These are phyloP conservation scores for Bugulina stolonifera DNA, from an alignment of 2,888 invertebrate genomes.

Conservation along the genomic window DNA sequence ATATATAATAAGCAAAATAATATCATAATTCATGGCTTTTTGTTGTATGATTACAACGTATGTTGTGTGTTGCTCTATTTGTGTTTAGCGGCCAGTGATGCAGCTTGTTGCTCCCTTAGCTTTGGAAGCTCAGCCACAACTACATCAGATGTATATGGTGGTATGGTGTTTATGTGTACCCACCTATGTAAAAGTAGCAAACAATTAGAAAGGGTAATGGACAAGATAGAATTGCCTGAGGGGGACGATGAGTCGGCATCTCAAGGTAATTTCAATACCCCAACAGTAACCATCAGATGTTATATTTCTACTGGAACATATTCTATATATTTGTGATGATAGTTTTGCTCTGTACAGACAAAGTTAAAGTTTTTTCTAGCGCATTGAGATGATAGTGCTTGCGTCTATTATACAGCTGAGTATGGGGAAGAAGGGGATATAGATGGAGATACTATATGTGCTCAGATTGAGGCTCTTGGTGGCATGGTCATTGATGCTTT, in stretches of 20 bases:
- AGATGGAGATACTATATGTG: slow-evolving; percentile 59
- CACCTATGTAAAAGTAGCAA: not conserved
- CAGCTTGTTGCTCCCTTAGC: not conserved
- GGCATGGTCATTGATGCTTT: slow-evolving; percentile 59
- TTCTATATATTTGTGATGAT: too few species aligned
- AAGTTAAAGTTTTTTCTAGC: too few species aligned
- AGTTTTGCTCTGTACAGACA: too few species aligned
- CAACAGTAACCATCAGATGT: too few species aligned
- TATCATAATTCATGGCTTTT: not conserved
- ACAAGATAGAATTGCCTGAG: not conserved
- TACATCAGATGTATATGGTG: not conserved
- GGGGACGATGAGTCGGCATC: not conserved
- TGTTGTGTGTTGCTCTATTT: not conserved
- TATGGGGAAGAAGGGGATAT: slow-evolving; percentile 47
- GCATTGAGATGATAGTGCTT: too few species aligned
- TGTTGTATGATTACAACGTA: not conserved
- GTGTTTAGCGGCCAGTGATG: not conserved
- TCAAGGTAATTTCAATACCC: not conserved
- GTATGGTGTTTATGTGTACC: slow-evolving; percentile 1
- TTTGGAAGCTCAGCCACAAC: not conserved
- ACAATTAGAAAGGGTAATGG: not conserved
- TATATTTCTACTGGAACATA: too few species aligned
- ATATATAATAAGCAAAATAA: too few species aligned
- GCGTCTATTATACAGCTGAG: too few species aligned
- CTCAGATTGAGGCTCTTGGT: slow-evolving; percentile 62